Conservation (phyloP, 1,140 invertebrate species). For the Listronotus oregonensis region DNA sequence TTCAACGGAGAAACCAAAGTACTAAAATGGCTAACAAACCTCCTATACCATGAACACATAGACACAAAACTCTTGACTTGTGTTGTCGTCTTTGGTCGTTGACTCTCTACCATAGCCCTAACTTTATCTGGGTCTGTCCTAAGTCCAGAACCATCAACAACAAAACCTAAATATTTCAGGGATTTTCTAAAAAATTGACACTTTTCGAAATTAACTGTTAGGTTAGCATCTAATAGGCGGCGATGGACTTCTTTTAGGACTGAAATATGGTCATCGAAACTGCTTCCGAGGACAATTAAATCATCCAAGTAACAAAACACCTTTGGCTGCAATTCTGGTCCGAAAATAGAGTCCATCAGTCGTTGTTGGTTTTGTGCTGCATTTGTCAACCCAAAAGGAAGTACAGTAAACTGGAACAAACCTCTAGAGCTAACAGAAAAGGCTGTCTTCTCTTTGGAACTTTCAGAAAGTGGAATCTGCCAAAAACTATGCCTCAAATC, state of each 20-base stretch:
- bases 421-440: constrained; percentile 49
- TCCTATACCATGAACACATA: constrained; percentile 54
- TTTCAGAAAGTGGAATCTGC: too few species aligned
- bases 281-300: constrained; percentile 38
- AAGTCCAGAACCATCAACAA: constrained; percentile 14
- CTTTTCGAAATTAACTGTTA: constrained; percentile 43
- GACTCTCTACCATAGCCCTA: too few species aligned
- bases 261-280: constrained; percentile 44
- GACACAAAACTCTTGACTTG: constrained; percentile 54
- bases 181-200: constrained; percentile 20
- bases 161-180: constrained; percentile 21
- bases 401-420: constrained; percentile 48
- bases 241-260: constrained; percentile 39
- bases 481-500: constrained; percentile 32
- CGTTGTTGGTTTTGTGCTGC: constrained; percentile 46
- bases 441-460: constrained; percentile 47
- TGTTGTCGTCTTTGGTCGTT: constrained; percentile 13
- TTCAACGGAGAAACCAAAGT: constrained; percentile 51
- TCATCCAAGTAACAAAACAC: constrained; percentile 51
- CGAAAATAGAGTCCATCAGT: constrained; percentile 48
- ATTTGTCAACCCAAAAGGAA: constrained; percentile 54
- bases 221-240: constrained; percentile 23
- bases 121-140: too few species aligned
- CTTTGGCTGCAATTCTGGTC: constrained; percentile 37
- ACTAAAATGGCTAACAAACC: constrained; percentile 55